Evolutionary conservation across 2,113 vertebrate species (phyloP).

Genomic region (Mohoua ochrocephala): DNA sequence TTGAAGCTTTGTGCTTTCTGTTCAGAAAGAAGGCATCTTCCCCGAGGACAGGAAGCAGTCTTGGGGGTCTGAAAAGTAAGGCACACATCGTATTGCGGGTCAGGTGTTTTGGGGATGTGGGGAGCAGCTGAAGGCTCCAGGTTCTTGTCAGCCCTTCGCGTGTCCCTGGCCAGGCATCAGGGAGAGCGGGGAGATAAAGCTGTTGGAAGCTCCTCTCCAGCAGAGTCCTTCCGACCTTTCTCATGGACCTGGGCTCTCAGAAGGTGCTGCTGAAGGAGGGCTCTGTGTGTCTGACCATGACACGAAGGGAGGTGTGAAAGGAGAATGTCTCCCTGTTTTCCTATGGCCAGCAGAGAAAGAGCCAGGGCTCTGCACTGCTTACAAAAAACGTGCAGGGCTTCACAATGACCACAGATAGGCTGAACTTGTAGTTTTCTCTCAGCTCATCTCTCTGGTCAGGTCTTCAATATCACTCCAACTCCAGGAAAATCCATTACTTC

Average conservation of each 20-base stretch:
- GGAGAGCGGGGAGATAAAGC: no score
- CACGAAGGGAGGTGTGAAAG: fast-evolving
- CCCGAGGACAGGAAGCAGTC: neutral
- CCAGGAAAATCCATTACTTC: slow-evolving; percentile 3
- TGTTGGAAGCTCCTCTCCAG: neutral
- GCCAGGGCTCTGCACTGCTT: neutral
- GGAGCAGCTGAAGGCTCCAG: neutral
- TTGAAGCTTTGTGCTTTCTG: neutral
- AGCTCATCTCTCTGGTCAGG: neutral
- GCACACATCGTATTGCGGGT: no score
- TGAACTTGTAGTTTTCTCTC: neutral
- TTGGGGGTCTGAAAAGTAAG: neutral
- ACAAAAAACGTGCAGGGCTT: neutral
- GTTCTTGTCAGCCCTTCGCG: neutral
- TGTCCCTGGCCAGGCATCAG: fast-evolving
- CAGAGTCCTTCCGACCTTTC: no score
- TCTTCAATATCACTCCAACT: neutral
- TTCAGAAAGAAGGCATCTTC: neutral
- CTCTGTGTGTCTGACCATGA: neutral
- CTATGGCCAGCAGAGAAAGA: neutral
- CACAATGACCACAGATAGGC: neutral
- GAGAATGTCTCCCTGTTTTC: fast-evolving
- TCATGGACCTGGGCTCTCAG: neutral
- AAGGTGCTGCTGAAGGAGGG: neutral
- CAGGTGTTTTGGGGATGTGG: neutral